Conservation (phyloP, 2,888 invertebrate species). For the Epinotia ramella region DNA sequence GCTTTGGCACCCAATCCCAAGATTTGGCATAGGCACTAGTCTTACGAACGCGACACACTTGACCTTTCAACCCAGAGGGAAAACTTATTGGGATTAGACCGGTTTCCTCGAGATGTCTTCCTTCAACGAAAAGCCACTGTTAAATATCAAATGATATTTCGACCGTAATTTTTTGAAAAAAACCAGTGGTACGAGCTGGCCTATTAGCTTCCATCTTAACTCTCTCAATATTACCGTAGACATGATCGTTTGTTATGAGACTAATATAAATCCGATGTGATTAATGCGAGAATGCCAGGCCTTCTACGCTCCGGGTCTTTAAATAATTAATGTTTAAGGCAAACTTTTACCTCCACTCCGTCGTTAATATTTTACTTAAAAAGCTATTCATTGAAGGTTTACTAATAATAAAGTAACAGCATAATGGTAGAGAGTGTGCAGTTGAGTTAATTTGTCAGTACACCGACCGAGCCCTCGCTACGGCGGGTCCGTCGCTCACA, state of each 20-base stretch:
- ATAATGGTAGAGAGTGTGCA: constrained; percentile 23
- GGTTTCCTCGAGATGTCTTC: too few species aligned
- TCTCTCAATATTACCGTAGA: neutral
- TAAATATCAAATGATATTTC: too few species aligned
- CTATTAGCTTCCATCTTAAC: too few species aligned
- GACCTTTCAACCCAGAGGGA: too few species aligned
- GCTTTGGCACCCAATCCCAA: too few species aligned
- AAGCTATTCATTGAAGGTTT: constrained; percentile 28
- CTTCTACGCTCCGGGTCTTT: constrained; percentile 19
- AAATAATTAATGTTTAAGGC: constrained; percentile 40
- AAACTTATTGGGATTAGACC: too few species aligned
- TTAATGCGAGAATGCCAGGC: constrained; percentile 23
- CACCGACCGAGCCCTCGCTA: neutral
- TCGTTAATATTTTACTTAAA: constrained; percentile 37
- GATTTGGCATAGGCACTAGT: too few species aligned
- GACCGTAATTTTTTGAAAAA: too few species aligned
- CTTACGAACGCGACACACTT: too few species aligned
- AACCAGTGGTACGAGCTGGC: too few species aligned
- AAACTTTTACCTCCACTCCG: constrained; percentile 40
- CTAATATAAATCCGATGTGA: neutral
- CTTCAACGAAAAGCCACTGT: too few species aligned
- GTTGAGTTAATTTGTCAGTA: constrained; percentile 29
- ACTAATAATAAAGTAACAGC: constrained; percentile 34
- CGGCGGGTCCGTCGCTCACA: neutral
- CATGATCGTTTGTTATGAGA: neutral